Percentiles rank a stretch among this genome's conserved stretches.
Conservation (phyloP, 2,797 vertebrate species). For the Moxostoma hubbsi region DNA sequence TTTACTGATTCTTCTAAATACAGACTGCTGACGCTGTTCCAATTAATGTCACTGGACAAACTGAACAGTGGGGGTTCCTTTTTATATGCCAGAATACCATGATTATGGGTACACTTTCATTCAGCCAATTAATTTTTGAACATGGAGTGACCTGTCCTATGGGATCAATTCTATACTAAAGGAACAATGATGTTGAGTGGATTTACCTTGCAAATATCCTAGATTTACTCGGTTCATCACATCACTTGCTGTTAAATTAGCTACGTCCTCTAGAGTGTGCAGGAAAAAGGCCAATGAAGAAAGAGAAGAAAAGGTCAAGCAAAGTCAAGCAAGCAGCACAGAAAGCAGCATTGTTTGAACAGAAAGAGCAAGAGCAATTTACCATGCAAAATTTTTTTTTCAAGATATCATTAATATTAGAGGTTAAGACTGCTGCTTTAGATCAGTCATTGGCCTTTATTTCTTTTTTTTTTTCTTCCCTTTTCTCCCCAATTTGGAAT, state of each 20-base stretch:
- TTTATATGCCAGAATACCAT: background rate
- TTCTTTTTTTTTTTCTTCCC: too few species aligned
- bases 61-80: background rate
- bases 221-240: conserved; percentile 99
- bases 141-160: background rate
- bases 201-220: conserved; percentile 99
- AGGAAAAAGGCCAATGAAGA: conserved; percentile 75
- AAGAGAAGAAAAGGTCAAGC: conserved; percentile 61
- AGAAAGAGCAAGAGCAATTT: conserved; percentile 24
- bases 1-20: background rate
- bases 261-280: conserved; percentile 96
- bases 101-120: background rate
- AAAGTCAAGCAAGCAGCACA: conserved; percentile 84
- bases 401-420: background rate
- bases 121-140: conserved; percentile 1
- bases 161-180: conserved; percentile 27
- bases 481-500: too few species aligned
- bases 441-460: background rate
- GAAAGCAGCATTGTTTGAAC: conserved; percentile 45
- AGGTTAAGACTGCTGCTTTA: background rate
- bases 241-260: conserved; percentile 99
- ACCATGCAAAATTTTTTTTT: background rate
- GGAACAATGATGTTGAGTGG: conserved; percentile 35
- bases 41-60: conserved; percentile 12
- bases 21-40: conserved; percentile 8